Base-by-base conservation (phyloP, 2,797 vertebrate species). In the Nothura maculosa region DNA sequence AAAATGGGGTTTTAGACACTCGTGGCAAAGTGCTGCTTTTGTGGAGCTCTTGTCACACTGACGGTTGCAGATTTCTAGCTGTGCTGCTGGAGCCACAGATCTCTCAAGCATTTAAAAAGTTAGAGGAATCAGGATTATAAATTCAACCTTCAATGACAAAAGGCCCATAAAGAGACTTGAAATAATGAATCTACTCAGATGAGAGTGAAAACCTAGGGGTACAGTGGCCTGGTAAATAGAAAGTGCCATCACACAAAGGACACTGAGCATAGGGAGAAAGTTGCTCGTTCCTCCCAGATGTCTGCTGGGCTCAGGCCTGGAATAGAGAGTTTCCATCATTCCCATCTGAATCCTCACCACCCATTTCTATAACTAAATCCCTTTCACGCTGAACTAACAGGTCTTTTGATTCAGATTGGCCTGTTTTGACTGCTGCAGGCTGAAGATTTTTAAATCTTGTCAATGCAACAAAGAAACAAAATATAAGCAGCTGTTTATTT, bases 381-480 rank as follows among this genome's bases (percentile, higher is more conserved):
- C 21, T 74, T 82, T 84, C 57, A 70, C 61, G 66, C 28, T 84
- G 60, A 94, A 76, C 80, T 79, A 85, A 73, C 22, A 70, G 47
- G 45, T 73, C 76, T 87, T 91, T 86, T 89, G 66, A 93, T 85
- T 83, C 70, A 88, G 60, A 87, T 77, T 6, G 5, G 38, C 54
- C 79, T 90, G 73, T 87, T 94, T 78, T 93, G 64, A 94, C 32
- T 89, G 70, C 70, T 79, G 8, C 30, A 81, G 60, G 13, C 52
- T 54, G 62, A 91, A 89, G 66, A 89, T 89, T 87, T 85, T 90
- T 10, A 78, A 68, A 87, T 86, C 77, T 85, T 87, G 32, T 73
- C 76, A 83, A 83, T 90, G 76, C 84, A 89, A 81, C 32, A 19
- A 81, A 88, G 92, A 91, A 89, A 45, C 84, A 63, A 95, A 86